Base-by-base conservation (phyloP, 30 jellyfish, hydroid and myxozoan genomes). In the Aurelia aurita region DNA sequence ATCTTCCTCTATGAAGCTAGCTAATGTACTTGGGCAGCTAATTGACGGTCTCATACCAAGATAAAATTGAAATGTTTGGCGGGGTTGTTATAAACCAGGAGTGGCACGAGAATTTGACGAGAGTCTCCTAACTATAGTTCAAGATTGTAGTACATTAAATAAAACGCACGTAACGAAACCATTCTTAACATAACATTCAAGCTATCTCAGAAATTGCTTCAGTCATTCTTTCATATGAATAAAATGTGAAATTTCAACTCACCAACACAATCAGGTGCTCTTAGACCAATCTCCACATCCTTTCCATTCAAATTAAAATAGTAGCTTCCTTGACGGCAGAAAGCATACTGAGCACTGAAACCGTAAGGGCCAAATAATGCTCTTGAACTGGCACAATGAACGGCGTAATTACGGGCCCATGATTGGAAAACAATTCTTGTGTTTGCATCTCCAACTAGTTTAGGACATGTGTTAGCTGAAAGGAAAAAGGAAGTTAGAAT, bases 201-300 rank as follows among this genome's bases (percentile, higher is more conserved):
- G 0, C 7, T 34, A 7, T 34, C n/a, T 34, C 46, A 34, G 46
- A 34, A 0, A 10, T 3, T 34, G 7, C 4, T 34, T 34, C 46
- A 34, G 7, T n/a, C 46, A 34, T 10, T 34, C 7, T 34, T 2
- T 34, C 0, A 34, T 34, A 34, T 2, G 46, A 0, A 34, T 34
- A 15, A 45, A 21, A 5, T n/a, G 20, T 18, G 6, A 54, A 20
- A 47, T 21, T 66, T 2, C 8, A 26, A 77, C 98, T 74, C 68
- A 92, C 98, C 82, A 54, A 92, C 98, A 35, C 98, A 92, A 29
- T 58, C 90, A 10, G 98, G 98, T 2, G 85, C 54, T 28, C 66
- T 47, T 27, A 54, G 23, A 10, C 97, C 98, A 79, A 92, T 65
- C 22, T 79, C 55, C 61, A 51, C 51, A 45, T 61, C 59, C 15